Evolutionary conservation across 1,140 invertebrate species (phyloP), one percentile per base, ranked within the genome.

Genomic region (Gerris buenoi): DNA sequence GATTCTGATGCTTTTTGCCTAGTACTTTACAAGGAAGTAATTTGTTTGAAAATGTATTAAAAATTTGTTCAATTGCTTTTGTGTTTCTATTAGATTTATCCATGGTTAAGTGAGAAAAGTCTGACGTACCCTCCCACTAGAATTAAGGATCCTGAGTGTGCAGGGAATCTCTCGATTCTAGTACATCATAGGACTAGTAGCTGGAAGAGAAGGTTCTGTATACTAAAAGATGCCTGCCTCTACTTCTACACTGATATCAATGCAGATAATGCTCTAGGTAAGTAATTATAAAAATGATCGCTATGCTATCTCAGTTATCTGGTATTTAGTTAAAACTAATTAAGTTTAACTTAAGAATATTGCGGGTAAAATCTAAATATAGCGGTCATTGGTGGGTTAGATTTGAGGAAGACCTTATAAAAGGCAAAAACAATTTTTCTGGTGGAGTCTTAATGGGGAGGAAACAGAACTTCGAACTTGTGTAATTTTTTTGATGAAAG

Each of bases 151-250:
- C 87, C 92, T 0, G 93, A 97, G 73, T 97, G 94, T 78, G 89
- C 89, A 73, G 95, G 95, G 18, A 91, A 90, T 76, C 81, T 97
- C 25, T 85, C 85, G 73, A 96, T 95, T 77, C 83, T 90, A 33
- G 85, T 72, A 80, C 75, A 87, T 77, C 68, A 73, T 71, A 87
- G 83, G 76, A 88, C 81, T 85, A 91, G 88, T 79, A 87, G 82
- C 62, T 97, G 93, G 93, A 89, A 87, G 67, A 86, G 88, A 72
- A 83, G 93, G 60, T 97, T 95, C 80, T 97, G 94, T 80, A 88
- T 97, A 25, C 82, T 97, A 2, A 97, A 97, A 77, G 93, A 97
- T 78, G 94, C 93, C 60, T 94, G 91, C 72, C 81, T 97, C 14
- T 97, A 95, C 79, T 95, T 96, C 78, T 97, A 95, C 78, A 86